Evolutionary conservation across 2,888 invertebrate genomes (phyloP).

Genomic region (Lasioglossum pauxillum): DNA sequence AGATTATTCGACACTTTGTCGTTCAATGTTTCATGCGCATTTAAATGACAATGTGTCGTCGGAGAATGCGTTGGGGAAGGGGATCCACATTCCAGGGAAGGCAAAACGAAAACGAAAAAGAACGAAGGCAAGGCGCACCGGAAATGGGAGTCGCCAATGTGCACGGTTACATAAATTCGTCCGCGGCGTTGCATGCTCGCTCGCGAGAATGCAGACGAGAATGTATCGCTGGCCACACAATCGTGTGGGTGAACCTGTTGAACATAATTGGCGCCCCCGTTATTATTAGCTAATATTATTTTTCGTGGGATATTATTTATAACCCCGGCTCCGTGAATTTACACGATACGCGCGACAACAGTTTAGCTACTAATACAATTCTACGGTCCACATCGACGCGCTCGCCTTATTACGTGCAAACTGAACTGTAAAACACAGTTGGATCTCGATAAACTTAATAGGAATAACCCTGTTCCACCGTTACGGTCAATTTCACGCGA

Average conservation of each 20-base stretch:
- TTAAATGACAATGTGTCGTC: slow-evolving; percentile 16
- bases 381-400: not conserved
- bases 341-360: slow-evolving; percentile 22
- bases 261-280: slow-evolving; percentile 59
- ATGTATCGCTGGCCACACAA: slow-evolving; percentile 45
- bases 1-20: slow-evolving; percentile 16
- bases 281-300: slow-evolving; percentile 63
- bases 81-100: not conserved
- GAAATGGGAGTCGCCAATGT: slow-evolving; percentile 49
- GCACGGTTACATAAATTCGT: slow-evolving; percentile 60
- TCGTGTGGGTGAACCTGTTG: slow-evolving; percentile 63
- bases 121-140: slow-evolving; percentile 45
- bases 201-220: slow-evolving; percentile 46
- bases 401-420: not conserved
- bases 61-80: slow-evolving; percentile 10
- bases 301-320: slow-evolving; percentile 59
- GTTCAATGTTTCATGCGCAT: slow-evolving; percentile 1
- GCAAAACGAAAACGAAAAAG: slow-evolving; percentile 16
- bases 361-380: slow-evolving; percentile 15
- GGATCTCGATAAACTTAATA: not conserved
- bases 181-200: slow-evolving; percentile 31
- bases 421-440: not conserved
- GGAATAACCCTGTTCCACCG: not conserved
- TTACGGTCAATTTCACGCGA: not conserved
- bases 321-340: slow-evolving; percentile 29